These are phyloP conservation scores for Lysiphlebus fabarum DNA, from an alignment of 1,140 invertebrate genomes.

Conservation along the genomic window DNA sequence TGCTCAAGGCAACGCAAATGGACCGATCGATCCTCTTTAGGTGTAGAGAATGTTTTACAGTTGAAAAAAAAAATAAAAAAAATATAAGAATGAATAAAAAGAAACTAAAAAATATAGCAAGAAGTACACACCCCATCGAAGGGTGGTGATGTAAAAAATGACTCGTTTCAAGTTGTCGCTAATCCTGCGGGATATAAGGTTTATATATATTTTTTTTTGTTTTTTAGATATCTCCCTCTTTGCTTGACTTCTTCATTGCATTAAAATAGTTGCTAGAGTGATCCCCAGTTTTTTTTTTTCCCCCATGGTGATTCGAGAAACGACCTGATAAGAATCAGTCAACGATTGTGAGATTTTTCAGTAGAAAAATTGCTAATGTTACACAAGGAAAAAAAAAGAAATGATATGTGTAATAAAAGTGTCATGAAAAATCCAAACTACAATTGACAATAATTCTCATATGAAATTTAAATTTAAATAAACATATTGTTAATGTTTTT, in stretches of 20 bases:
- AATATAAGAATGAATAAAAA: no score
- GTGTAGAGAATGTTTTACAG: background rate
- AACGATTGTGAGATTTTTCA: slow-evolving; percentile 3
- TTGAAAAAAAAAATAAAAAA: no score
- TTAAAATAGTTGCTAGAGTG: slow-evolving; percentile 44
- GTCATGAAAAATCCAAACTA: no score
- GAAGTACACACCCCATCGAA: background rate
- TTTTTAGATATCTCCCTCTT: no score
- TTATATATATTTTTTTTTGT: background rate
- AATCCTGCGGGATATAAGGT: slow-evolving; percentile 27
- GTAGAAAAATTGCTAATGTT: no score
- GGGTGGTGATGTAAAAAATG: slow-evolving; percentile 21
- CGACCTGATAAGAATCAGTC: slow-evolving; percentile 44
- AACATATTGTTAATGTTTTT: no score
- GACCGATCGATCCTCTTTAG: slow-evolving; percentile 13
- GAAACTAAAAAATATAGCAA: no score
- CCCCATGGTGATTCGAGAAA: slow-evolving; percentile 41
- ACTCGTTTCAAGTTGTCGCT: slow-evolving; percentile 10
- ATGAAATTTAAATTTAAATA: no score
- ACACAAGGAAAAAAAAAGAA: no score
- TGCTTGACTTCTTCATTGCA: slow-evolving; percentile 28
- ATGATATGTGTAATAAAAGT: no score
- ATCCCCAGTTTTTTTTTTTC: slow-evolving; percentile 42
- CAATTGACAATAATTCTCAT: no score
- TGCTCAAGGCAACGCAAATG: slow-evolving; percentile 5